Evolutionary conservation across 2,797 vertebrate genomes (phyloP), one percentile per base, ranked within the genome.

Genomic region (Dallia pectoralis): DNA sequence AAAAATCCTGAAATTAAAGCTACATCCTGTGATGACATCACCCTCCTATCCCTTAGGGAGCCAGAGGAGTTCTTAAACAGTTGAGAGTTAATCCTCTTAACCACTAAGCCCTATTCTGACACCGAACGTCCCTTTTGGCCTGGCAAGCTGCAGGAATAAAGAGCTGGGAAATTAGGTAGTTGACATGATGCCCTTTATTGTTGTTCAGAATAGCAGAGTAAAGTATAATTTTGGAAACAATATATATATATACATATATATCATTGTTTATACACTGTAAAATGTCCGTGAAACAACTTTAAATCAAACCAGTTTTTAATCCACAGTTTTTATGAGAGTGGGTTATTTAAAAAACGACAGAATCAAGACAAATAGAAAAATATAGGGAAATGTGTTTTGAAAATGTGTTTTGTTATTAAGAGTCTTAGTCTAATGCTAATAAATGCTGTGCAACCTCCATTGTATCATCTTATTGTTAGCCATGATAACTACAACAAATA

Each of bases 61-160:
- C 75, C 53, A 73, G 70, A 65, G 25, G 70, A 73, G 66, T 59
- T 51, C 68, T 53, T 70, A 79, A 73, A 49, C 44, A 70, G 74
- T 79, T 73, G 69, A 70, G 40, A 48, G 53, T 70, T 76, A 74
- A 79, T 76, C 78, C 75, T 67, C 71, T 74, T 74, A 79, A 67
- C 74, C 56, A 63, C 70, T 73, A 76, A 79, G 59, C 77, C 77
- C n/a, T 72, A 69, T 33, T 62, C 56, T 32, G 63, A 70, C 70
- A 70, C 78, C 22, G 74, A 71, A 79, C 53, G 29, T 49, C 49
- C 32, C 77, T 47, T 72, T 72, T 36, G 70, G 11, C 22, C 5
- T n/a, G 65, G 51, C 68, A 29, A 9, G n/a, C 59, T 14, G 40
- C 67, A 72, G 47, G 68, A 71, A 67, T 18, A 53, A 70, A 65